Evolutionary conservation across 2,113 vertebrate genomes (phyloP).

Genomic region (Zosterops lateralis): DNA sequence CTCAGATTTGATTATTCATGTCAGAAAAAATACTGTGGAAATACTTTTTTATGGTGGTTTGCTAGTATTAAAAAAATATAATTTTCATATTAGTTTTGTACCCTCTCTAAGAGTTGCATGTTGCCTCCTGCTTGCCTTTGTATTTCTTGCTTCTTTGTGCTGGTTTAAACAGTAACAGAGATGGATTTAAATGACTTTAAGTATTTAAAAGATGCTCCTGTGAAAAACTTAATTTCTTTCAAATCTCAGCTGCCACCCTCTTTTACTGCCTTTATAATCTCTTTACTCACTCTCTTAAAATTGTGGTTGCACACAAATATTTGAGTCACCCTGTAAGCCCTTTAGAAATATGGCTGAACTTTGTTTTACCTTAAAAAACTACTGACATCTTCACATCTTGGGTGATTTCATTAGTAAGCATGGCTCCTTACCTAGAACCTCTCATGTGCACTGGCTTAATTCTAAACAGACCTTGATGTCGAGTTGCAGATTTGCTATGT

Average conservation of each 20-base stretch:
- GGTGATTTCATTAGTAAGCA: neutral
- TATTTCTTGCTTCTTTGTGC: accelerated
- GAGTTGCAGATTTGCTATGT: neutral
- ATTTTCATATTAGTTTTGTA: neutral
- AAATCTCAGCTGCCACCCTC: neutral
- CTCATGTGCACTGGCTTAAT: neutral
- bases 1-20: neutral
- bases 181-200: neutral
- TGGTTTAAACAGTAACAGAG: neutral
- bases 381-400: neutral
- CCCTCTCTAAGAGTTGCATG: neutral
- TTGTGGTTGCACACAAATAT: accelerated
- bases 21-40: neutral
- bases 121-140: neutral
- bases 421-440: neutral
- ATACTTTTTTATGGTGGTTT: neutral
- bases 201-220: neutral
- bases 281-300: accelerated
- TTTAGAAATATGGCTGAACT: neutral
- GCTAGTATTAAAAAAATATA: neutral
- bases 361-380: neutral
- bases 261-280: neutral
- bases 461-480: neutral
- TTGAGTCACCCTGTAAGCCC: neutral
- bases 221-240: neutral